Evolutionary conservation across 2,797 vertebrate species (phyloP).

Genomic region (Enteromius thamalakanensis): DNA sequence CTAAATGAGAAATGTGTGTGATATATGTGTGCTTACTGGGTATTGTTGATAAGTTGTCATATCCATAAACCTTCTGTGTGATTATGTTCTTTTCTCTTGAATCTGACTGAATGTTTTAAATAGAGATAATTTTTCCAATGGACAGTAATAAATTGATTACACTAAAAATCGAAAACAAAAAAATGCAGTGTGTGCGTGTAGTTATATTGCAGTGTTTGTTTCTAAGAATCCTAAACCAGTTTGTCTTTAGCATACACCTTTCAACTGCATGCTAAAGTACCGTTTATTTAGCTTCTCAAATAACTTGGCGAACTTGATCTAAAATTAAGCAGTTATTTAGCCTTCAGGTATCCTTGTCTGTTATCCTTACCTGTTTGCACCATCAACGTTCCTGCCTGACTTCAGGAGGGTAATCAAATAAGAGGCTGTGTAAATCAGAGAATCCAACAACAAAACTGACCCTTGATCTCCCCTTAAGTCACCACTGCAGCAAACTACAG

Average conservation of each 20-base stretch:
- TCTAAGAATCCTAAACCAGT: no score
- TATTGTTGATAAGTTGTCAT: neutral
- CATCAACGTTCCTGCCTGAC: slow-evolving; percentile 69
- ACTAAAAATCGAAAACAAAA: neutral
- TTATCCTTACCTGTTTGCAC: slow-evolving; percentile 68
- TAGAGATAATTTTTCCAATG: neutral
- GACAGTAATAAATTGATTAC: neutral
- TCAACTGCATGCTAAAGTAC: neutral
- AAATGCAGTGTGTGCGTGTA: no score
- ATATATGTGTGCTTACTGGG: neutral
- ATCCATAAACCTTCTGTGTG: neutral
- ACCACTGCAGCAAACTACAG: slow-evolving; percentile 32
- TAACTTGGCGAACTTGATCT: neutral
- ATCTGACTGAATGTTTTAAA: neutral
- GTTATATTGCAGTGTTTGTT: no score
- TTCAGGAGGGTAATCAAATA: slow-evolving; percentile 70
- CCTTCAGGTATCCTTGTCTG: slow-evolving; percentile 70
- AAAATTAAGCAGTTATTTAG: slow-evolving; percentile 60
- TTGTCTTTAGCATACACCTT: no score
- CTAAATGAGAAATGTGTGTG: neutral
- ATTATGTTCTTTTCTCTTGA: neutral
- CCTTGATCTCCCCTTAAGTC: slow-evolving; percentile 53
- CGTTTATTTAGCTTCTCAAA: neutral
- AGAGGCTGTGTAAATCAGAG: slow-evolving; percentile 66
- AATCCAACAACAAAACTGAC: slow-evolving; percentile 64